Evolutionary conservation across 2,113 vertebrate species (phyloP), one percentile per base, ranked within the genome.

Genomic region (Mola mola): DNA sequence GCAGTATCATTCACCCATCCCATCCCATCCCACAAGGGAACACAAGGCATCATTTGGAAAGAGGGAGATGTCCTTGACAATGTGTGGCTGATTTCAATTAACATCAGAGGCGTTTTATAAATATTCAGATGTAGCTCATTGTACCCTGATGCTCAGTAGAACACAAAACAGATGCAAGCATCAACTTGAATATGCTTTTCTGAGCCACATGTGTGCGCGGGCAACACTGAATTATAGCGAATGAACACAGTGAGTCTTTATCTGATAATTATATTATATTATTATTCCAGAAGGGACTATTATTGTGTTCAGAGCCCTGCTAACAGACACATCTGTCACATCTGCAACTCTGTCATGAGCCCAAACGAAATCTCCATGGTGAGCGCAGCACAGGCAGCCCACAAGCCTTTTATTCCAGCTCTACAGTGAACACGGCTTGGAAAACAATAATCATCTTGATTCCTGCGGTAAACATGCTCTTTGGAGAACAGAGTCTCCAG

Each of bases 201-300:
- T 3, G 13, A 36, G 17, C 40, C 21, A 46, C 37, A 36, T 16
- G 42, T 64, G 52, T 40, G 43, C 20, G 6, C 3, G 3, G 25
- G 52, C 7, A 46, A 31, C 1, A 2, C 28, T 5, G 28, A 5
- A 13, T 64, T 28, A 42, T 28, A 42, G 53, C 41, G 15, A 48
- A 7, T 16, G 12, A 31, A 22, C 50, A 55, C 53, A 50, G 31
- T 6, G 65, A 47, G 40, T 71, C 29, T 49, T 49, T 75, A 73
- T 83, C 71, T 78, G 33, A 47, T 82, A 75, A 87, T 81, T 79
- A n/a, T n/a, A n/a, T n/a, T n/a, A n/a, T n/a, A n/a, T n/a, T 81
- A 73, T 84, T 86, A 65, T 48, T 36, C 4, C 1, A 78, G 50
- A 55, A 52, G 53, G 8, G 21, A 52, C 66, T 38, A 67, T 77